Base-by-base conservation (phyloP, 2,113 vertebrate genomes). In the Clarias macrocephalus region DNA sequence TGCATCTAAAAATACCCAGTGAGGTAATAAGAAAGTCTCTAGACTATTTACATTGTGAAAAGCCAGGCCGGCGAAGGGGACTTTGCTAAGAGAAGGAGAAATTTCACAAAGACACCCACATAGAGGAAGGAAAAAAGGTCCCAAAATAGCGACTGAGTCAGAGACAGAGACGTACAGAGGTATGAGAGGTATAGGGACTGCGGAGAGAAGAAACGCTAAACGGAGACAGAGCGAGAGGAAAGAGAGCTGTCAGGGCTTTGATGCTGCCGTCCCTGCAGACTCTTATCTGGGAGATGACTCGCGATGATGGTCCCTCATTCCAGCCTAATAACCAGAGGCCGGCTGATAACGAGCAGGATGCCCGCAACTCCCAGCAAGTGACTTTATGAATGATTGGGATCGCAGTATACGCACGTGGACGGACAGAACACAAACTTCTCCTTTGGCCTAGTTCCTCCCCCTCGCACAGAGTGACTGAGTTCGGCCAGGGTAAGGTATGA, bases 331-430 rank as follows among this genome's bases (percentile, higher is more conserved):
- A 76, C 84, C 62, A 88, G 59, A 75, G 60, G 81, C 60, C 56
- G 56, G 75, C 23, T 80, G 89, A 90, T 87, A 87, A 85, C 65
- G 18, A 88, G 59, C 80, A 88, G 82, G 89, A 90, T 42, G 88
- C 89, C 92, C 73, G 63, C 86, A n/a, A 72, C 77, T 77, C 76
- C 82, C 60, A 82, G 65, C n/a, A 84, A 66, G 89, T 87, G 90
- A 89, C 92, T 94, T 94, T 94, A 91, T 95, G 92, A 94, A 94
- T 95, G 93, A 95, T 94, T 94, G 93, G 89, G 91, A 95, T 95
- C 93, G 91, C 86, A 88, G 84, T 88, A 89, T n/a, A 84, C 75
- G 87, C 92, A 94, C 89, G 90, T 93, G 93, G 91, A 91, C 83
- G 77, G 89, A 94, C 91, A 89, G 87, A 88, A 76, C 82, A 0